Conservation (phyloP, 1,140 invertebrate genomes). For the Calliphora vicina region DNA sequence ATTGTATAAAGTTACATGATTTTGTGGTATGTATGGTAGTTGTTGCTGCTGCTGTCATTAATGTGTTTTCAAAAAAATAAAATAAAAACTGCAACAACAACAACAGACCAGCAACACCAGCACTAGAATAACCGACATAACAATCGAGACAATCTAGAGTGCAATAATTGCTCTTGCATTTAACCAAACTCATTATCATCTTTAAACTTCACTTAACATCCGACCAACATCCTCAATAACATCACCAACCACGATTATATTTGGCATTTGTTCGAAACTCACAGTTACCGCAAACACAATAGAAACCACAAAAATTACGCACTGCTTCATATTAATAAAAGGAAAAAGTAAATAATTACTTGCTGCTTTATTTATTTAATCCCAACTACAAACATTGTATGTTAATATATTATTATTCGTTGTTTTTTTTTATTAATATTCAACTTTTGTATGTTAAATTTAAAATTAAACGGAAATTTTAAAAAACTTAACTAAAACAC, state of each 20-base stretch:
- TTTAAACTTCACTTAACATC: constrained; percentile 13
- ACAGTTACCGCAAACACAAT: too few species aligned
- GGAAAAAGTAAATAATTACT: too few species aligned
- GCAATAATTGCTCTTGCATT: constrained; percentile 7
- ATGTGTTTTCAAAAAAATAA: background rate
- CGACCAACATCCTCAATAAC: background rate
- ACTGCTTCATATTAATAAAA: too few species aligned
- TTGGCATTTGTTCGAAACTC: background rate
- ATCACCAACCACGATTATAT: background rate
- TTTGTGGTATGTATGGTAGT: constrained; percentile 8
- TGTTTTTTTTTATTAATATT: too few species aligned
- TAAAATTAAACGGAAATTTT: too few species aligned
- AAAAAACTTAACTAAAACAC: too few species aligned
- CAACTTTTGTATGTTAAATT: too few species aligned
- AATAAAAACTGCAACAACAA: background rate
- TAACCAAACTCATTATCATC: background rate
- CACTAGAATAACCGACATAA: constrained; percentile 11
- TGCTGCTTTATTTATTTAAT: too few species aligned
- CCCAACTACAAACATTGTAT: too few species aligned
- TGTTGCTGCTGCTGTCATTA: background rate
- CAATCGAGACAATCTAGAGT: constrained; percentile 17
- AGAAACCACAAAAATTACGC: too few species aligned
- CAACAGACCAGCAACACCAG: constrained; percentile 1
- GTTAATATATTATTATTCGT: too few species aligned
- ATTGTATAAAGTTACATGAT: constrained; percentile 23